Percentiles rank a stretch among this genome's conserved stretches.
phyloP scores from a whole-genome alignment of 1,140 invertebrate species.

The Calliopsis andreniformis region DNA sequence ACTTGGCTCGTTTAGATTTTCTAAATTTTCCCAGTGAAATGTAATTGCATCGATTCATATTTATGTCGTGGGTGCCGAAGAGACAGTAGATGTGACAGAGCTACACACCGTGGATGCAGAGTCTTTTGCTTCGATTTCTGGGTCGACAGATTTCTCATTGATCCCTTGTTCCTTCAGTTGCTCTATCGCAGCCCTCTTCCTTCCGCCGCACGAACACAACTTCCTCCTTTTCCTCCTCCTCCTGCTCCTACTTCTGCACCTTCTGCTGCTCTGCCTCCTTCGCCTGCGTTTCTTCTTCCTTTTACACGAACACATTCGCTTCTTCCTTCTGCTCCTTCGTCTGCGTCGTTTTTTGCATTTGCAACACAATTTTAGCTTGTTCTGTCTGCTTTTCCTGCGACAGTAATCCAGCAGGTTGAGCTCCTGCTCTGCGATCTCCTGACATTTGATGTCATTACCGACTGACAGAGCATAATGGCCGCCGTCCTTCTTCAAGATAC shows the following conservation, averaged over 20 bases:
- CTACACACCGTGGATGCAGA: background rate
- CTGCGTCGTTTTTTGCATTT: slow-evolving; percentile 27
- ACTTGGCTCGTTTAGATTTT: background rate
- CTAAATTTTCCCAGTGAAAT: too few relatives aligned
- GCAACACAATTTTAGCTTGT: slow-evolving; percentile 7
- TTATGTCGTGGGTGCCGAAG: background rate
- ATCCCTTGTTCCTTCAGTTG: background rate
- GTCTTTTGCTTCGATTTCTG: background rate
- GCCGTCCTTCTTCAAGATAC: slow-evolving; percentile 60
- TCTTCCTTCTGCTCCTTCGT: background rate
- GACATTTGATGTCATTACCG: slow-evolving; percentile 35
- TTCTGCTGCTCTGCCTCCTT: slow-evolving; percentile 1
- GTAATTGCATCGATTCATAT: background rate
- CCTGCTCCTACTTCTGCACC: background rate
- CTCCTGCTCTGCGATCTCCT: slow-evolving; percentile 65
- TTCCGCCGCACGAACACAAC: background rate
- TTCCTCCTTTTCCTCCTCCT: background rate
- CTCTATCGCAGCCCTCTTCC: background rate
- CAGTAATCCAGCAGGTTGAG: slow-evolving; percentile 59
- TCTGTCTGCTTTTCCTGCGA: slow-evolving; percentile 39
- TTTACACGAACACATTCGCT: background rate
- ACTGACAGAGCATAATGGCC: slow-evolving; percentile 61
- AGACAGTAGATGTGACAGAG: background rate
- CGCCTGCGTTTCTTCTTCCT: background rate
- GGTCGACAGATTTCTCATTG: background rate